phyloP scores from a whole-genome alignment of 2,797 vertebrate species.

The Myotis myotis region DNA sequence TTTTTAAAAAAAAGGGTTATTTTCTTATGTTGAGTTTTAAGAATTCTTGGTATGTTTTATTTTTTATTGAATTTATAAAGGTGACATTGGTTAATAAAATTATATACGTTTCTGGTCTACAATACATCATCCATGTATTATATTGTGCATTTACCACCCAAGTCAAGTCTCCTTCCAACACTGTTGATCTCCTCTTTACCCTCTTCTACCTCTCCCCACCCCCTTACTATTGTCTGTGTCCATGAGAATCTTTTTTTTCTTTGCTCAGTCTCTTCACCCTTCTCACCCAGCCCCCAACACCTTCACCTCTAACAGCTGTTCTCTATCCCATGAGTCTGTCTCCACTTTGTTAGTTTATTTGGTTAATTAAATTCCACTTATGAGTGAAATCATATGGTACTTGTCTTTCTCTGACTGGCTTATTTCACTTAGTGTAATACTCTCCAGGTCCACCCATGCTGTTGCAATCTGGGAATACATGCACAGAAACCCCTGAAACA shows the following conservation, averaged over 20 bases:
- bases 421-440: neutral
- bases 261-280: neutral
- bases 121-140: neutral
- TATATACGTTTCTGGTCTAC: neutral
- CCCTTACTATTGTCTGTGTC: neutral
- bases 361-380: neutral
- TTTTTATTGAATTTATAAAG: neutral
- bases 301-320: neutral
- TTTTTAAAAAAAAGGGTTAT: neutral
- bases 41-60: neutral
- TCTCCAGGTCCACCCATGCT: neutral
- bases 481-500: neutral
- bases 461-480: neutral
- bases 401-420: neutral
- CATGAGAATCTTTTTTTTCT: neutral
- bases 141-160: neutral
- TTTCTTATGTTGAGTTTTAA: neutral
- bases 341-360: neutral
- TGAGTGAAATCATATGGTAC: neutral
- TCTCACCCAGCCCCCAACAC: neutral
- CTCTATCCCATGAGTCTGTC: neutral
- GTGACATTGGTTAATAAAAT: neutral
- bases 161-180: neutral
- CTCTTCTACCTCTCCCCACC: neutral
- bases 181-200: neutral